A percentile compares a stretch with the other conserved stretches of the same genome.
Conservation (phyloP, 2,888 invertebrate genomes). For the Trachelus iudaicus region DNA sequence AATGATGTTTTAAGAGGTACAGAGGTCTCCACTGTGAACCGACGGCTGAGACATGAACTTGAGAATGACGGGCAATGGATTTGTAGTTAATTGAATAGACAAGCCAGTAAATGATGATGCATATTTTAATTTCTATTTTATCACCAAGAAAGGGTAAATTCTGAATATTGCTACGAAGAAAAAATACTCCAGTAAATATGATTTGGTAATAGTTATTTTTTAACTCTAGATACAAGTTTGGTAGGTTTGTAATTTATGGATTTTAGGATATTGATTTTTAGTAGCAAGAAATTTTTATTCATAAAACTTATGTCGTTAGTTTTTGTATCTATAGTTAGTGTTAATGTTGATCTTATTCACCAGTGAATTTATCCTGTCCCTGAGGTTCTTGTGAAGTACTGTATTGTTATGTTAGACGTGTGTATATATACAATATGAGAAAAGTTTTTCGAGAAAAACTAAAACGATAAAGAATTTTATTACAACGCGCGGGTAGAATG, state of each 20-base stretch:
- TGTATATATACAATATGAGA: not conserved
- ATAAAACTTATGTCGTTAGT: not conserved
- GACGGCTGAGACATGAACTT: not conserved
- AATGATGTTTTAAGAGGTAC: not conserved
- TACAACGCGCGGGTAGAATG: not conserved
- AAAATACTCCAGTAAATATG: not conserved
- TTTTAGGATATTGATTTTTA: no score
- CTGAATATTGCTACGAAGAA: not conserved
- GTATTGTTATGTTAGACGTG: not conserved
- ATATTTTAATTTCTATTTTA: not conserved
- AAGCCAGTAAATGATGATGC: not conserved
- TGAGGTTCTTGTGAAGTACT: not conserved
- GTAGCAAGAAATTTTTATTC: not conserved
- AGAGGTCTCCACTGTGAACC: not conserved
- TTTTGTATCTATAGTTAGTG: no score
- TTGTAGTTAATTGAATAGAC: not conserved
- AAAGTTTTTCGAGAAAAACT: not conserved
- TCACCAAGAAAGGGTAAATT: not conserved
- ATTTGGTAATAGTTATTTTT: not conserved
- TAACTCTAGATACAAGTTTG: not conserved
- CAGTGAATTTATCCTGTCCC: not conserved
- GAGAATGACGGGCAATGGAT: not conserved
- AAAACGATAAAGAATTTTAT: not conserved
- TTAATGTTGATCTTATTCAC: not conserved
- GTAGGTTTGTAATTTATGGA: not conserved